Evolutionary conservation across 2,797 vertebrate genomes (phyloP).

Genomic region (Hyperoplus immaculatus): DNA sequence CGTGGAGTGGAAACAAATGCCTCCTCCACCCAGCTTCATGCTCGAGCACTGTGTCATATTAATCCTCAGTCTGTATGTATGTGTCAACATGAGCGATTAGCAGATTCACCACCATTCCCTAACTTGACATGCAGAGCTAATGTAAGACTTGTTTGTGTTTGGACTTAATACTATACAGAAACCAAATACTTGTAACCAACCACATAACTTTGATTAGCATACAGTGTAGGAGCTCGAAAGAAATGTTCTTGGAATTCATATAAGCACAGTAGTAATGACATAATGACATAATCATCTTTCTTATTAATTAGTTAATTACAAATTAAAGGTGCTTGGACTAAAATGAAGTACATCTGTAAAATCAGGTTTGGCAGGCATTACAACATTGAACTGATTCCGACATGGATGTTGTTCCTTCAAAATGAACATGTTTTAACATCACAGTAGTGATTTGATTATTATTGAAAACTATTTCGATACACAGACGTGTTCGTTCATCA

Average conservation of each 20-base stretch:
- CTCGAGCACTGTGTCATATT: slow-evolving; percentile 62
- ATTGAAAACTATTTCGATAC: slow-evolving; percentile 9
- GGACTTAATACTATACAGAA: slow-evolving; percentile 20
- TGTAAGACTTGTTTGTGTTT: slow-evolving; percentile 32
- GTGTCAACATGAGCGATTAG: slow-evolving; percentile 33
- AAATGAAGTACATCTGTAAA: not conserved
- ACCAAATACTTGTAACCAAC: slow-evolving; percentile 7
- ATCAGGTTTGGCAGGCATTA: not conserved
- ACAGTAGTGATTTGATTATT: slow-evolving; percentile 5
- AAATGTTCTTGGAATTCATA: not conserved
- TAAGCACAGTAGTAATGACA: not conserved
- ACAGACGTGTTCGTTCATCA: slow-evolving; percentile 10
- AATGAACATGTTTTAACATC: not conserved
- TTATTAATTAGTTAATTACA: not conserved
- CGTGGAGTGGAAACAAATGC: slow-evolving; percentile 46
- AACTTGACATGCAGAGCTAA: slow-evolving; percentile 54
- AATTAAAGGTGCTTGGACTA: not conserved
- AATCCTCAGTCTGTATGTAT: slow-evolving; percentile 49
- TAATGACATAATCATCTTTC: not conserved
- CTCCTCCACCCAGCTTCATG: slow-evolving; percentile 70
- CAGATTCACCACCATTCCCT: slow-evolving; percentile 38
- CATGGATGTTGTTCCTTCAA: not conserved
- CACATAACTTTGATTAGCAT: slow-evolving; percentile 15
- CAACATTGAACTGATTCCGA: not conserved
- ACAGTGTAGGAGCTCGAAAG: not conserved